Conservation (phyloP, 2,797 vertebrate species). For the Acanthurus leucopareius region DNA sequence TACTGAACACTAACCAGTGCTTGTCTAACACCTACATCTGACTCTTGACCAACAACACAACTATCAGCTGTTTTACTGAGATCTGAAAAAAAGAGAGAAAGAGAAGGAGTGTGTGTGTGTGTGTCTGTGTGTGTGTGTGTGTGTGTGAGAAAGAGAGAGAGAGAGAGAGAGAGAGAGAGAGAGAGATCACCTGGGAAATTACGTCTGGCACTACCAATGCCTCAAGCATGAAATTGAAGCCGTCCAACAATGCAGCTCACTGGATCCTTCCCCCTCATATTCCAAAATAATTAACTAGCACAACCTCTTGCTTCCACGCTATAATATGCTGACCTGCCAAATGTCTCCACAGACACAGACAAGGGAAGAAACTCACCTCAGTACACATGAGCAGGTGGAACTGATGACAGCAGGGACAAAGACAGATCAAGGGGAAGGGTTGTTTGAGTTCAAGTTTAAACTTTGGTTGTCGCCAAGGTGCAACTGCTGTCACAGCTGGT, state of each 20-base stretch:
- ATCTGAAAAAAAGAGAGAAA: neutral
- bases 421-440: neutral
- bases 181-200: slow-evolving; percentile 84
- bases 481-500: neutral
- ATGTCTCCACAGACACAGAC: slow-evolving; percentile 59
- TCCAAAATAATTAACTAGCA: slow-evolving; percentile 85
- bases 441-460: neutral
- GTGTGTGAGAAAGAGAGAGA: too few species aligned
- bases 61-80: too few species aligned
- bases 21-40: too few species aligned
- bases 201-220: slow-evolving; percentile 67
- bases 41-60: too few species aligned
- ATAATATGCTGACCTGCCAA: slow-evolving; percentile 63
- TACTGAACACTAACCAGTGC: too few species aligned
- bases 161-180: neutral
- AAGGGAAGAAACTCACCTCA: slow-evolving; percentile 22
- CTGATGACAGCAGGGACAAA: slow-evolving; percentile 30
- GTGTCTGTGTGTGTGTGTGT: too few species aligned
- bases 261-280: slow-evolving; percentile 80
- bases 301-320: slow-evolving; percentile 61
- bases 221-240: slow-evolving; percentile 90
- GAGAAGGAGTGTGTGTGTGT: neutral
- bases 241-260: slow-evolving; percentile 78
- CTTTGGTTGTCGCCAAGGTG: neutral
- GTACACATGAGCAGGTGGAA: slow-evolving; percentile 45